Conservation (phyloP, 2,888 invertebrate species). For the Leptinotarsa juncta region DNA sequence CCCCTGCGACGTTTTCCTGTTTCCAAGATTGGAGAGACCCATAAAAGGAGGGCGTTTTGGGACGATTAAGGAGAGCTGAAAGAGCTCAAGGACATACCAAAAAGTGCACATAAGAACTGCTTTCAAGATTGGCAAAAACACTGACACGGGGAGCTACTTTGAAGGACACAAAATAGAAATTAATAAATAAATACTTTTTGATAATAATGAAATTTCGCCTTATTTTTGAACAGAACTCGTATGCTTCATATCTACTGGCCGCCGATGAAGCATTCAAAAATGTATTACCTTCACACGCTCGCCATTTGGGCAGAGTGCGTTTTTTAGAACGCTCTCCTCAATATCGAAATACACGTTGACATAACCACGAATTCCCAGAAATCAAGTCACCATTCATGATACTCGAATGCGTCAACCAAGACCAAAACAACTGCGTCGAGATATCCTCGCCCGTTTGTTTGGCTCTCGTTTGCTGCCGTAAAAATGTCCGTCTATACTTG, state of each 20-base stretch:
- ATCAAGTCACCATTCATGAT: constrained; percentile 22
- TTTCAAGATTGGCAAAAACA: too few relatives aligned
- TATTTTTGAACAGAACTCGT: too few relatives aligned
- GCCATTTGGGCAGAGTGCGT: background rate
- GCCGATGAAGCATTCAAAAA: background rate
- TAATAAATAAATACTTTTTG: too few relatives aligned
- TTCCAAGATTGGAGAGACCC: too few relatives aligned
- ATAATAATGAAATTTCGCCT: too few relatives aligned
- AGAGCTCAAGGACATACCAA: too few relatives aligned
- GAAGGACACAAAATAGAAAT: too few relatives aligned
- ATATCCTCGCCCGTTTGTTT: background rate
- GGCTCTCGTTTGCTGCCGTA: constrained; percentile 1
- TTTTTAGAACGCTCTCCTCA: background rate
- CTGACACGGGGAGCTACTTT: too few relatives aligned
- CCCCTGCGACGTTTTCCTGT: too few relatives aligned
- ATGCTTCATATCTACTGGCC: background rate
- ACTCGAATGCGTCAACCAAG: constrained; percentile 25
- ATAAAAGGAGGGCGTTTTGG: too few relatives aligned
- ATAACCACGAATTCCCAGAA: constrained; percentile 38
- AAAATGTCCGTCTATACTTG: constrained; percentile 9
- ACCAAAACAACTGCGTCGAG: constrained; percentile 24
- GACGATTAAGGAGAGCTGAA: too few relatives aligned
- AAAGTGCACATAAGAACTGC: too few relatives aligned
- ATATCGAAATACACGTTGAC: constrained; percentile 29
- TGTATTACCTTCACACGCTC: background rate